phyloP scores from a whole-genome alignment of 35 echinoderm and acorn worm genomes.

The Chiridota heheva region DNA sequence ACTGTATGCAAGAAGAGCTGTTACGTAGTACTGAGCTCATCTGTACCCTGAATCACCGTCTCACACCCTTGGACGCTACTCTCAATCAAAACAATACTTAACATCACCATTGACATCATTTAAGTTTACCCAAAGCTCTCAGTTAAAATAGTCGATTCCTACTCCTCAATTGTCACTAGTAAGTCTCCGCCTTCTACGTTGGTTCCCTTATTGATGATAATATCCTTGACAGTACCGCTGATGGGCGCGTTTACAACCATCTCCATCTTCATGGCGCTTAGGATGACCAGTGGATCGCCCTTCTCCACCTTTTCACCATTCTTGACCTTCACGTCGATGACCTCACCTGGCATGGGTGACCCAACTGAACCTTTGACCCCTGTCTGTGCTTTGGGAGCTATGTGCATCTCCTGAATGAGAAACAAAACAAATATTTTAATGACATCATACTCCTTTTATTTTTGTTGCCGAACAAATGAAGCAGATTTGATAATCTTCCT shows the following conservation, averaged over 20 bases:
- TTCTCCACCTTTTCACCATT: constrained; percentile 78
- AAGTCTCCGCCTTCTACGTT: constrained; percentile 87
- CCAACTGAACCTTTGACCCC: constrained; percentile 91
- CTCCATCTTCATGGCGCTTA: constrained; percentile 99
- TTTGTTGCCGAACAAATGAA: no score
- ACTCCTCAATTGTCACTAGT: constrained; percentile 81
- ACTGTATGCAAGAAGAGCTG: no score
- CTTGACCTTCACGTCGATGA: constrained; percentile 81
- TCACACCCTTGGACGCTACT: no score
- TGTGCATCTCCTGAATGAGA: constrained; percentile 70
- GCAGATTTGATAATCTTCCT: no score
- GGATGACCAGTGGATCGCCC: constrained; percentile 76
- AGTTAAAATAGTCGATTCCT: no score
- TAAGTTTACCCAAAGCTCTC: no score
- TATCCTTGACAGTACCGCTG: constrained; percentile 72
- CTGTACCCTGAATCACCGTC: no score
- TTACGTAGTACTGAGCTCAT: no score
- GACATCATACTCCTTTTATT: no score
- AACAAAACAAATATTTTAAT: no score
- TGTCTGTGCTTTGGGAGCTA: constrained; percentile 83
- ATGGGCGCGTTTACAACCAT: constrained; percentile 93
- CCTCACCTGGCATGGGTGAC: constrained; percentile 89
- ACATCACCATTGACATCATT: no score
- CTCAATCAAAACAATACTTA: no score
- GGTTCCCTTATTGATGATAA: constrained; percentile 67